These are phyloP conservation scores for Microctonus aethiopoides DNA, from an alignment of 2,888 invertebrate genomes.

Conservation along the genomic window DNA sequence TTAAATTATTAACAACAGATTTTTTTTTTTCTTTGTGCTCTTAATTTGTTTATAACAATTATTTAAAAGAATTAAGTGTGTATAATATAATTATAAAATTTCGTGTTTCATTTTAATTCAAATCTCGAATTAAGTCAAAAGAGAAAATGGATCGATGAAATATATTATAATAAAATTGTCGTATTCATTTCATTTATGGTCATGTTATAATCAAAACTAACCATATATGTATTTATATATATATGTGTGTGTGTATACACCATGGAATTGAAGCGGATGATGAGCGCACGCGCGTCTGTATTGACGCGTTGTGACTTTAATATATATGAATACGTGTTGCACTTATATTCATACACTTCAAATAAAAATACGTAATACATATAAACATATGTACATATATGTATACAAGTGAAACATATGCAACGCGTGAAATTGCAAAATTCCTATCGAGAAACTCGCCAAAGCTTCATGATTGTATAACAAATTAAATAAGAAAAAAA, in stretches of 20 bases:
- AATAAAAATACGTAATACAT: background rate
- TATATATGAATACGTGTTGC: background rate
- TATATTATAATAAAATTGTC: background rate
- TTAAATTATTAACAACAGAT: no score
- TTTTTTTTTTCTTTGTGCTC: no score
- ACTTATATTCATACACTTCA: background rate
- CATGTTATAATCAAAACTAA: background rate
- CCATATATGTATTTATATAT: no score
- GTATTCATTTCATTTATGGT: background rate
- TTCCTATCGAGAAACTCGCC: background rate
- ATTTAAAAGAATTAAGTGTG: no score
- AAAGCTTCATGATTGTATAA: background rate
- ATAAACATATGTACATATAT: background rate
- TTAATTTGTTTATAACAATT: no score
- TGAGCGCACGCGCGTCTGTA: constrained; percentile 60
- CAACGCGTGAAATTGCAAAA: background rate
- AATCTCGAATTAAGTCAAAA: no score
- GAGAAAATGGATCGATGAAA: background rate
- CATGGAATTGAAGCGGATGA: constrained; percentile 19
- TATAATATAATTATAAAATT: no score
- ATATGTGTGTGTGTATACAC: no score
- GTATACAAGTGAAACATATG: background rate
- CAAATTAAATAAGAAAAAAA: background rate
- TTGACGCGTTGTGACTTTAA: constrained; percentile 51
- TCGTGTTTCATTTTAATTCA: no score